These are phyloP conservation scores for Whitmania pigra DNA, from an alignment of 1,140 invertebrate species.

Conservation along the genomic window DNA sequence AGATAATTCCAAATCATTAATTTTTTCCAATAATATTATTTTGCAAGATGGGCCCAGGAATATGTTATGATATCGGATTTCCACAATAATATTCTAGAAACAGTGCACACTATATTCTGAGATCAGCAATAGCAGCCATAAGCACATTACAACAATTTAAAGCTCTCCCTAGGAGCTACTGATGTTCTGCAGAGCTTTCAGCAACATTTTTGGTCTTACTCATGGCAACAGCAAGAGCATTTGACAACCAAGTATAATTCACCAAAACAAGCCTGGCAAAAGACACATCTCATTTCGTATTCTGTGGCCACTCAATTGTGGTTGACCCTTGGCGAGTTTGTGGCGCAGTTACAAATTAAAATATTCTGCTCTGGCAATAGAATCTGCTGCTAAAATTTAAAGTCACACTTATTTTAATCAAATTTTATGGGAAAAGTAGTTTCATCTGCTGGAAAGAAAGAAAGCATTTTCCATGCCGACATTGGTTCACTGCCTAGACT, in stretches of 20 bases:
- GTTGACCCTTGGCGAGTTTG: constrained; percentile 62
- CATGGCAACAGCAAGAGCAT: constrained; percentile 72
- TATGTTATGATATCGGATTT: constrained; percentile 88
- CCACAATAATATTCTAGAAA: constrained; percentile 34
- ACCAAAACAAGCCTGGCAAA: constrained; percentile 56
- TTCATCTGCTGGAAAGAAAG: constrained; percentile 45
- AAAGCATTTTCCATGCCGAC: constrained; percentile 59
- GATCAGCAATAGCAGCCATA: too few relatives aligned
- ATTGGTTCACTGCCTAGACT: constrained; percentile 48
- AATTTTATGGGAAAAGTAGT: constrained; percentile 12
- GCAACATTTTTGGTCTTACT: constrained; percentile 80
- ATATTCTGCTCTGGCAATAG: background rate
- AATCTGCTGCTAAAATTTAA: background rate
- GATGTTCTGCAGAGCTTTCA: constrained; percentile 85
- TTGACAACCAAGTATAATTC: constrained; percentile 62
- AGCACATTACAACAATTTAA: too few relatives aligned
- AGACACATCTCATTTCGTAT: constrained; percentile 61
- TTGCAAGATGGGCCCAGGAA: constrained; percentile 72
- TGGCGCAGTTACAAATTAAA: background rate
- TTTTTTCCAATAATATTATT: constrained; percentile 40
- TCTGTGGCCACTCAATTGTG: constrained; percentile 74
- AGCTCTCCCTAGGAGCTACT: constrained; percentile 62
- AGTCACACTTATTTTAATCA: too few relatives aligned
- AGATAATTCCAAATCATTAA: constrained; percentile 10
- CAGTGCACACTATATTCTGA: too few relatives aligned